Conservation (phyloP, 2,888 invertebrate species). For the Hirtodrosophila trivittata region DNA sequence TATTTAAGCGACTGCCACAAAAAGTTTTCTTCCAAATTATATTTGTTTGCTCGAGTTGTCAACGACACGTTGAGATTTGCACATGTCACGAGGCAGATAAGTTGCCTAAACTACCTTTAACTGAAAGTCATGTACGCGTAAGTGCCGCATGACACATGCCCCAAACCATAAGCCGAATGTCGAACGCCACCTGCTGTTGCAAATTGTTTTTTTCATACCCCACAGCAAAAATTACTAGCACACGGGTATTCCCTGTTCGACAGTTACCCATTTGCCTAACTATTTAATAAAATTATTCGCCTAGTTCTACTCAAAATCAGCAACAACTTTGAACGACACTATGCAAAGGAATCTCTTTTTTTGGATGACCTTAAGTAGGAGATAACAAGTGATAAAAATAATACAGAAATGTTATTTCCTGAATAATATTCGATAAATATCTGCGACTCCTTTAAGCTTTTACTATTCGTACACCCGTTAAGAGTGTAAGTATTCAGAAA, state of each 20-base stretch:
- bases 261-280: background rate
- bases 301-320: too few relatives aligned
- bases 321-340: too few relatives aligned
- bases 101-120: slow-evolving; percentile 36
- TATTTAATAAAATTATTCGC: too few relatives aligned
- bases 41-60: slow-evolving; percentile 51
- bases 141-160: slow-evolving; percentile 31
- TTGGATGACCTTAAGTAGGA: too few relatives aligned
- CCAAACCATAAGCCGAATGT: slow-evolving; percentile 2
- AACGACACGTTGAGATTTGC: slow-evolving; percentile 47
- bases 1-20: slow-evolving; percentile 36
- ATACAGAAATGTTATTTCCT: too few relatives aligned
- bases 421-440: too few relatives aligned
- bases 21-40: slow-evolving; percentile 38
- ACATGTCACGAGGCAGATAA: slow-evolving; percentile 44
- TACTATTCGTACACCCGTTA: too few relatives aligned
- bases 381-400: too few relatives aligned
- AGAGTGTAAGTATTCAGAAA: background rate
- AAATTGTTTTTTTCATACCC: slow-evolving; percentile 8
- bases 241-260: background rate
- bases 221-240: background rate
- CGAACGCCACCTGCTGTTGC: slow-evolving; percentile 4
- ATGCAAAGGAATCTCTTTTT: too few relatives aligned
- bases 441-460: too few relatives aligned
- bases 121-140: slow-evolving; percentile 42